Conservation (phyloP, 2,888 invertebrate genomes). For the Lagria hirta region DNA sequence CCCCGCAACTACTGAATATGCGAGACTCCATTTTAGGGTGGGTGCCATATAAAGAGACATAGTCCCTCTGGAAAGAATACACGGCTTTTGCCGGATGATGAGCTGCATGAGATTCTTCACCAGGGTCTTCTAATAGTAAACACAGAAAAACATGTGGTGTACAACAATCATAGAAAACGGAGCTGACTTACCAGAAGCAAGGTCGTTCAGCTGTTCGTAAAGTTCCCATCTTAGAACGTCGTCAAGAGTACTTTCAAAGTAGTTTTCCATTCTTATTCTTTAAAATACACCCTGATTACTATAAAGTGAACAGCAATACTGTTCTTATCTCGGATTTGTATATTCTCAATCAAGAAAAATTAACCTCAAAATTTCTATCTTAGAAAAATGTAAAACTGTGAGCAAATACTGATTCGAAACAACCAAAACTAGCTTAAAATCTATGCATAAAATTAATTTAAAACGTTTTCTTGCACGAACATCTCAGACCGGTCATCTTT, state of each 20-base stretch:
- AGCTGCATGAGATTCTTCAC: slow-evolving; percentile 15
- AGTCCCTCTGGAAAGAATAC: slow-evolving; percentile 46
- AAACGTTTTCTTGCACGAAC: slow-evolving; percentile 19
- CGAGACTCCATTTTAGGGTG: slow-evolving; percentile 49
- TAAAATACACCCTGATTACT: slow-evolving; percentile 16
- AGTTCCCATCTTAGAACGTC: slow-evolving; percentile 20
- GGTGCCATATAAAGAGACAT: slow-evolving; percentile 47
- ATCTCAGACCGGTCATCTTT: slow-evolving; percentile 28
- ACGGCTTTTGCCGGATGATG: slow-evolving; percentile 27
- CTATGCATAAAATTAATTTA: slow-evolving; percentile 10
- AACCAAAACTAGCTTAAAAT: slow-evolving; percentile 8
- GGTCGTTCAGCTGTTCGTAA: slow-evolving; percentile 9
- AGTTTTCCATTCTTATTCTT: slow-evolving; percentile 16
- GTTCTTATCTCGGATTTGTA: too few relatives aligned
- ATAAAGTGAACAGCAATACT: slow-evolving; percentile 16
- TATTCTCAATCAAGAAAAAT: too few relatives aligned
- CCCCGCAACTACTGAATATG: slow-evolving; percentile 46
- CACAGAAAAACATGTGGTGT: background rate
- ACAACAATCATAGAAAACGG: background rate
- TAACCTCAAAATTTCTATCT: slow-evolving; percentile 18
- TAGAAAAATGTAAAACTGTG: slow-evolving; percentile 10
- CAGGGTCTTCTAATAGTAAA: slow-evolving; percentile 10
- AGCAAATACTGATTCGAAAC: slow-evolving; percentile 7
- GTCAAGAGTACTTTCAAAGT: slow-evolving; percentile 17
- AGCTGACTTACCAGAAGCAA: slow-evolving; percentile 10